These are phyloP conservation scores for Operophtera brumata DNA, from an alignment of 2,888 invertebrate genomes.

Conservation along the genomic window DNA sequence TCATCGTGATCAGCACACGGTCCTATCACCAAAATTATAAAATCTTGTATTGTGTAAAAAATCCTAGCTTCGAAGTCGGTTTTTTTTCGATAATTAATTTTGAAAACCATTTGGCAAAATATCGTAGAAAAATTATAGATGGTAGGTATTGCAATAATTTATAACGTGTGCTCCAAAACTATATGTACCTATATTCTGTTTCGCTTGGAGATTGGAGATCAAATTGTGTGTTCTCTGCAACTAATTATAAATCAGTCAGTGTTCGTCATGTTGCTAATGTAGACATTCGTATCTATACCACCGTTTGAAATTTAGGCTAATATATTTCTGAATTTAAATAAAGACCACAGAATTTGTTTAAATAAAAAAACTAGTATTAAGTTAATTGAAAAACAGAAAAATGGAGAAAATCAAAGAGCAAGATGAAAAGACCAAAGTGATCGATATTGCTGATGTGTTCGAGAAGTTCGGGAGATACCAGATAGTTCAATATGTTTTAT, in stretches of 20 bases:
- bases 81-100: no score
- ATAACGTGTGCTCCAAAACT: not conserved
- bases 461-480: conserved; percentile 73
- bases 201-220: not conserved
- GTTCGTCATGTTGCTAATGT: not conserved
- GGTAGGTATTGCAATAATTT: not conserved
- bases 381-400: not conserved
- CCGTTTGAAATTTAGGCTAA: not conserved
- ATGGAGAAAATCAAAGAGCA: conserved; percentile 7
- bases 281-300: not conserved
- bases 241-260: conserved; percentile 9
- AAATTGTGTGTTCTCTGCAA: not conserved
- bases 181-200: not conserved
- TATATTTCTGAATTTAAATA: not conserved
- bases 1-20: no score
- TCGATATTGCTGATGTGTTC: conserved; percentile 47
- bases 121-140: no score
- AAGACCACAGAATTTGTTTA: not conserved
- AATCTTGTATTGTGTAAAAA: no score
- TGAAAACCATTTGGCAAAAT: no score
- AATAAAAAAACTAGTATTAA: not conserved
- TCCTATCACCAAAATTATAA: no score
- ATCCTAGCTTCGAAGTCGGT: no score
- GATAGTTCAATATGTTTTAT: conserved; percentile 49
- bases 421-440: conserved; percentile 25